phyloP scores from a whole-genome alignment of 1,140 invertebrate species.

The Papilio polyxenes region DNA sequence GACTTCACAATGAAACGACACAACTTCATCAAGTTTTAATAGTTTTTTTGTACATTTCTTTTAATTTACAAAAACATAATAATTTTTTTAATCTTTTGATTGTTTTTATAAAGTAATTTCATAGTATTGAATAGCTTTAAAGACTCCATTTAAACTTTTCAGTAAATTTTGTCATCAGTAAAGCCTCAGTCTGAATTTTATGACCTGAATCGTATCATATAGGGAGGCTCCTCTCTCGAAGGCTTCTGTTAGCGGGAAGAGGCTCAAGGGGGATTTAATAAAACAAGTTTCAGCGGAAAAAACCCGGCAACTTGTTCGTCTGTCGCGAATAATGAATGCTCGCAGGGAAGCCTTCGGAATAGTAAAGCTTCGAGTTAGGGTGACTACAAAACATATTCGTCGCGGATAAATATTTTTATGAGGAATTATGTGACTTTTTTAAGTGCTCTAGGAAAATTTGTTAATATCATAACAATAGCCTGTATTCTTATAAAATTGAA shows the following conservation, averaged over 20 bases:
- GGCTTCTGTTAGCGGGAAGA: neutral
- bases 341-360: constrained; percentile 24
- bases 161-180: neutral
- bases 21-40: no score
- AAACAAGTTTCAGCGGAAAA: constrained; percentile 31
- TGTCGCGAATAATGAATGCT: constrained; percentile 36
- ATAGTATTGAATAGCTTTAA: neutral
- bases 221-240: neutral
- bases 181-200: constrained; percentile 11
- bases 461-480: no score
- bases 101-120: neutral
- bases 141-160: neutral
- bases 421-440: neutral
- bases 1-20: no score
- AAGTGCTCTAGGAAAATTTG: neutral
- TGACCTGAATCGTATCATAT: neutral
- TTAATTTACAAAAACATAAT: no score
- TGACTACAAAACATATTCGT: neutral
- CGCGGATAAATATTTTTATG: neutral
- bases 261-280: constrained; percentile 28
- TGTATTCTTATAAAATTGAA: no score
- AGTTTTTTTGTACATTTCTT: no score
- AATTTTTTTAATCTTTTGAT: no score
- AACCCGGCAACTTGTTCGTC: constrained; percentile 19
- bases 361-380: constrained; percentile 8